phyloP scores from a whole-genome alignment of 2,113 vertebrate species.

The Oryzias javanicus region DNA sequence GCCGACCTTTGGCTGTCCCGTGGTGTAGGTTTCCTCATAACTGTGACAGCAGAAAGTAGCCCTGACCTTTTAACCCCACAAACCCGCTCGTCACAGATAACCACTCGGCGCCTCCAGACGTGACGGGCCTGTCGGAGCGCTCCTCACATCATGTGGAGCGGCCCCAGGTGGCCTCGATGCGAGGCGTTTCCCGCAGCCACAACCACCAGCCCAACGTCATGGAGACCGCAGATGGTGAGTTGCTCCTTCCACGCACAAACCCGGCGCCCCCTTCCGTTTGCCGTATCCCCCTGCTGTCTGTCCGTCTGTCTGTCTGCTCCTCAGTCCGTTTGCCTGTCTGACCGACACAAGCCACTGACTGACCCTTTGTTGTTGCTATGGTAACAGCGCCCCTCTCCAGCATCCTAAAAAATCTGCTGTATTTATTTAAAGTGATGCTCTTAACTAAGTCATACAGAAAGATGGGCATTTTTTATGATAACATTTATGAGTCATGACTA shows the following conservation, averaged over 20 bases:
- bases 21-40: conserved; percentile 14
- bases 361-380: conserved; percentile 51
- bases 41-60: conserved; percentile 6
- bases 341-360: conserved; percentile 44
- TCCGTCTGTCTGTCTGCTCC: conserved; percentile 62
- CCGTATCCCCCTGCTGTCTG: conserved; percentile 44
- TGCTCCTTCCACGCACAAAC: conserved; percentile 19
- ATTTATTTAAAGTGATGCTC: neutral
- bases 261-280: conserved; percentile 20
- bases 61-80: conserved; percentile 56
- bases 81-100: conserved; percentile 81
- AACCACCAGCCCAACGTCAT: conserved; percentile 79
- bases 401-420: neutral
- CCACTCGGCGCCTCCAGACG: conserved; percentile 89
- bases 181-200: conserved; percentile 81
- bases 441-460: neutral
- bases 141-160: conserved; percentile 73
- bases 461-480: neutral
- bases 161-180: conserved; percentile 83
- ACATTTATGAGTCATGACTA: neutral
- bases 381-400: conserved; percentile 34
- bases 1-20: neutral
- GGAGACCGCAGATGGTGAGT: conserved; percentile 94
- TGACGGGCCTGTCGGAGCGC: conserved; percentile 87
- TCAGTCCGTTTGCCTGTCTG: conserved; percentile 42